phyloP scores from a whole-genome alignment of 2,797 vertebrate genomes.

The Propithecus deckenii region DNA sequence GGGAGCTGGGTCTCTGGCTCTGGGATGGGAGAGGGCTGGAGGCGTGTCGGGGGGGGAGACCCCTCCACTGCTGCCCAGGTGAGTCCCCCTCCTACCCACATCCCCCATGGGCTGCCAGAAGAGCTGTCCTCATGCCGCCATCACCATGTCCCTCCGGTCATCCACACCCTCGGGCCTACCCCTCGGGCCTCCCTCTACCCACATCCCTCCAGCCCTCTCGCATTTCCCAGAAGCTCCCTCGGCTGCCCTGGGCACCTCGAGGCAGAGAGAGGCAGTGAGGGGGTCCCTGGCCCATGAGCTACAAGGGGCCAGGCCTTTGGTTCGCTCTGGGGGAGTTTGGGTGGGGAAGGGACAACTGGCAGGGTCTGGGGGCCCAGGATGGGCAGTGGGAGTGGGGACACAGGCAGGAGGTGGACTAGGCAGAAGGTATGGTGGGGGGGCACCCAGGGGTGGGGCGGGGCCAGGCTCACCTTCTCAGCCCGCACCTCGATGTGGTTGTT shows the following conservation, averaged over 20 bases:
- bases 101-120: not conserved
- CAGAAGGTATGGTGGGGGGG: accelerated
- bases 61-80: not conserved
- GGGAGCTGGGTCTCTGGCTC: not conserved
- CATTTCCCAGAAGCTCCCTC: not conserved
- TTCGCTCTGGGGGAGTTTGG: not conserved
- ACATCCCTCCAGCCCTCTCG: not conserved
- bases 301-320: not conserved
- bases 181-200: not conserved
- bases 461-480: constrained; percentile 91
- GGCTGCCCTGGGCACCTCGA: not conserved
- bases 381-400: accelerated
- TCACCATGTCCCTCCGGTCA: not conserved
- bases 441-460: accelerated
- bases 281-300: not conserved
- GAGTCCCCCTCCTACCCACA: not conserved
- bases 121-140: not conserved
- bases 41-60: not conserved
- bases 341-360: not conserved
- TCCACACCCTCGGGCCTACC: too few species aligned
- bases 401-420: not conserved
- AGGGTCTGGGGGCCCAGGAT: not conserved
- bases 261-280: not conserved
- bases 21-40: not conserved
- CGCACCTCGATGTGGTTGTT: constrained; percentile 93